A percentile compares a stretch with the other conserved stretches of the same genome.
phyloP scores from a whole-genome alignment of 2,888 invertebrate species.

The Eupithecia subumbrata region DNA sequence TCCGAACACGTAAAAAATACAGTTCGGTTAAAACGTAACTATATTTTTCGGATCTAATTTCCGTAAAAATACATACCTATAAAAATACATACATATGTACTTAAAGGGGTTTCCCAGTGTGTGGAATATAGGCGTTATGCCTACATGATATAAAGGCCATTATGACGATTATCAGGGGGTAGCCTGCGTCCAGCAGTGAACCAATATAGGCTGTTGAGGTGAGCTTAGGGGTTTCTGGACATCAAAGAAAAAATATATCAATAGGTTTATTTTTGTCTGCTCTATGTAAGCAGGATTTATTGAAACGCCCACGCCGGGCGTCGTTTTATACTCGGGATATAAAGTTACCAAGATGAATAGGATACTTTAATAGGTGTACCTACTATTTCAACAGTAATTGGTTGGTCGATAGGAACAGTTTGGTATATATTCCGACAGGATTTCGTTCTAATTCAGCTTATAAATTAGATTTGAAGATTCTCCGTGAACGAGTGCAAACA shows the following conservation, averaged over 20 bases:
- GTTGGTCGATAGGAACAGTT: slow-evolving; percentile 10
- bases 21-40: too few species aligned
- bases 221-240: neutral
- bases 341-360: slow-evolving; percentile 30
- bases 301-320: slow-evolving; percentile 17
- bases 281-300: slow-evolving; percentile 32
- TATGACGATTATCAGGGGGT: too few species aligned
- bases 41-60: neutral
- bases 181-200: too few species aligned
- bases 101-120: too few species aligned
- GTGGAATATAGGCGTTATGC: too few species aligned
- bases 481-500: too few species aligned
- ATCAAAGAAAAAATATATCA: slow-evolving; percentile 2
- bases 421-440: neutral
- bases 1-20: neutral
- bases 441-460: neutral
- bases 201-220: too few species aligned
- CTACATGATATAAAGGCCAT: too few species aligned
- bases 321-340: slow-evolving; percentile 25
- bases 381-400: slow-evolving; percentile 26
- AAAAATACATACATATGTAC: neutral
- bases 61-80: neutral
- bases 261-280: slow-evolving; percentile 15
- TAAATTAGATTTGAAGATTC: neutral
- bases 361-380: slow-evolving; percentile 19